These are phyloP conservation scores for Drosophila gaucha DNA, from an alignment of 2,888 invertebrate genomes.

Conservation along the genomic window DNA sequence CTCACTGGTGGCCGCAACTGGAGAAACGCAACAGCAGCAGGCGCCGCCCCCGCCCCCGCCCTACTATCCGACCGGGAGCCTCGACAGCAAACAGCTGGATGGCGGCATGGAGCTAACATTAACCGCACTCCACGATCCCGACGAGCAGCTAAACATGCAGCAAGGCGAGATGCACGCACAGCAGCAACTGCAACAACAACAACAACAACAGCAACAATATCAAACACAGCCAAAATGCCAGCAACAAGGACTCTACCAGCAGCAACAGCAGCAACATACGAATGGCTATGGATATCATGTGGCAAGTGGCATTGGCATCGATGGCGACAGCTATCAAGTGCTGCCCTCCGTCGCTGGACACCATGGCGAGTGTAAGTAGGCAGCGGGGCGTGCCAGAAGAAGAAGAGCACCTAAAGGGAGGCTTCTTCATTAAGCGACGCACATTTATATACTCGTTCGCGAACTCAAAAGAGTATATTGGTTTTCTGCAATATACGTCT, in stretches of 20 bases:
- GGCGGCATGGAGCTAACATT: conserved; percentile 79
- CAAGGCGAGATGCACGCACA: conserved; percentile 59
- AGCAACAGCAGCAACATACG: conserved; percentile 51
- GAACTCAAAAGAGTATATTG: too few species aligned
- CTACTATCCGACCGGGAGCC: conserved; percentile 76
- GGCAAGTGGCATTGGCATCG: conserved; percentile 82
- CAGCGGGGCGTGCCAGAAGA: conserved; percentile 17
- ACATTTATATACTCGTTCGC: too few species aligned
- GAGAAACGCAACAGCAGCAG: conserved; percentile 37
- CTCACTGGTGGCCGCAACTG: conserved; percentile 49
- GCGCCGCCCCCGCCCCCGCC: conserved; percentile 75
- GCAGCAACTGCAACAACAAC: conserved; percentile 63
- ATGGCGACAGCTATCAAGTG: conserved; percentile 83
- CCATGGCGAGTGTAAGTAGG: conserved; percentile 81
- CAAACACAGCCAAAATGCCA: conserved; percentile 49
- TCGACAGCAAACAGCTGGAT: conserved; percentile 79
- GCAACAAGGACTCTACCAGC: conserved; percentile 49
- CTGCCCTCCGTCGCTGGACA: conserved; percentile 74
- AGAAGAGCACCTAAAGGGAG: too few species aligned
- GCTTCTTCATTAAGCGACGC: conserved; percentile 62
- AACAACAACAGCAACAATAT: conserved; percentile 47
- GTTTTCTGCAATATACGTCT: too few species aligned
- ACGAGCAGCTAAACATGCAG: conserved; percentile 77
- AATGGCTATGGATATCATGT: conserved; percentile 83
- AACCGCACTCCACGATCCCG: conserved; percentile 77